Evolutionary conservation across 2,888 invertebrate species (phyloP).

Genomic region (Megalurothrips usitatus): DNA sequence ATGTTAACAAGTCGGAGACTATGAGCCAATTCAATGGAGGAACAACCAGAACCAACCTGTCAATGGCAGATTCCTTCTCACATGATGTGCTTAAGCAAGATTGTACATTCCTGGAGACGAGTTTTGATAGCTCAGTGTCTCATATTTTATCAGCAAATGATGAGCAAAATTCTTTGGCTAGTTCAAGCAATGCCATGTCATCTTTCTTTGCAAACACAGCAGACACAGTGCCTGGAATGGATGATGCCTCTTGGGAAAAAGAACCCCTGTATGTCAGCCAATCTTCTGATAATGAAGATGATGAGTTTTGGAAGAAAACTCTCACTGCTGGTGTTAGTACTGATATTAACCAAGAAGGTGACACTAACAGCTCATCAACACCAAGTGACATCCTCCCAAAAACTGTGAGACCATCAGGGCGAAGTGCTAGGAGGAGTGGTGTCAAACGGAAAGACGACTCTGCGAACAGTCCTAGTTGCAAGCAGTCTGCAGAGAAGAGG

Average conservation of each 20-base stretch:
- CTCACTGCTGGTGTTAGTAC: background rate
- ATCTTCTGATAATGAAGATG: conserved; percentile 1
- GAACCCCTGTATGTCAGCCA: background rate
- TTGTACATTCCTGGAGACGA: background rate
- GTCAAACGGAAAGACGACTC: background rate
- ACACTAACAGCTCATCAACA: background rate
- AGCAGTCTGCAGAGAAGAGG: background rate
- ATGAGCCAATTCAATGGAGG: background rate
- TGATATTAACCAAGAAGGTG: background rate
- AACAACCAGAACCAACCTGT: background rate
- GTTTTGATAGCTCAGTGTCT: background rate
- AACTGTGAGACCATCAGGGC: background rate
- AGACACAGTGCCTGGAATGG: background rate
- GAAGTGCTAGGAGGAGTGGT: background rate
- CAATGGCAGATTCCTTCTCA: background rate
- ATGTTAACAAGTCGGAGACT: background rate
- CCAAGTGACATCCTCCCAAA: background rate
- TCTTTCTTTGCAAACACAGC: background rate
- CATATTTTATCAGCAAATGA: background rate
- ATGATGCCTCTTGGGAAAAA: background rate
- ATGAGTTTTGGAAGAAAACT: background rate
- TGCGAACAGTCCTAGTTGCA: background rate
- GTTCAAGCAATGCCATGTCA: background rate
- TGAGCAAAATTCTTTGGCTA: background rate
- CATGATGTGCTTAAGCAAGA: background rate